phyloP scores from a whole-genome alignment of 2,113 vertebrate species.

The Paratilapia polleni region DNA sequence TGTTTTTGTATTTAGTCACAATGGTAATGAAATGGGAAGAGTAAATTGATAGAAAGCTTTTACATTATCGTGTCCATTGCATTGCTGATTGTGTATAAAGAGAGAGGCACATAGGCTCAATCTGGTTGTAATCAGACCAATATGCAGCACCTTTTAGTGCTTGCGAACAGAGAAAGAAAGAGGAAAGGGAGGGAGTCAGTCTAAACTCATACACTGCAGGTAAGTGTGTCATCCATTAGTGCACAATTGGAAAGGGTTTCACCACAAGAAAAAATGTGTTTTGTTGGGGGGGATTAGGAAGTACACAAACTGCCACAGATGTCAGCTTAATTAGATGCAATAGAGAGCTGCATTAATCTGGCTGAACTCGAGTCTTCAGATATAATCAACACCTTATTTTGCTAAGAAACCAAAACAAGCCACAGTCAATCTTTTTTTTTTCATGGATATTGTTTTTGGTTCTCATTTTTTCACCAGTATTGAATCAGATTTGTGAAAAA shows the following conservation, averaged over 20 bases:
- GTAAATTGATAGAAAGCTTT: constrained; percentile 73
- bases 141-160: constrained; percentile 26
- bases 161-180: not conserved
- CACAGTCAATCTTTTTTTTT: not conserved
- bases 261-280: constrained; percentile 19
- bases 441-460: not conserved
- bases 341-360: constrained; percentile 54
- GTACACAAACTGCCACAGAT: constrained; percentile 45
- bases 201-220: constrained; percentile 15
- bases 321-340: constrained; percentile 48
- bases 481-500: constrained; percentile 30
- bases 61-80: constrained; percentile 59
- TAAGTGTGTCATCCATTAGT: constrained; percentile 50
- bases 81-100: constrained; percentile 36
- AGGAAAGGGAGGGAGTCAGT: constrained; percentile 12
- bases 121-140: constrained; percentile 50
- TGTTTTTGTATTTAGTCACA: constrained; percentile 42
- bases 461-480: constrained; percentile 2
- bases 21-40: constrained; percentile 29
- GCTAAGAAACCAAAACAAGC: constrained; percentile 19
- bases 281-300: constrained; percentile 38
- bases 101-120: constrained; percentile 21
- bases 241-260: constrained; percentile 33
- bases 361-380: constrained; percentile 47
- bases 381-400: constrained; percentile 34